Base-by-base conservation (phyloP, 2,113 vertebrate genomes). In the Lanius collurio region DNA sequence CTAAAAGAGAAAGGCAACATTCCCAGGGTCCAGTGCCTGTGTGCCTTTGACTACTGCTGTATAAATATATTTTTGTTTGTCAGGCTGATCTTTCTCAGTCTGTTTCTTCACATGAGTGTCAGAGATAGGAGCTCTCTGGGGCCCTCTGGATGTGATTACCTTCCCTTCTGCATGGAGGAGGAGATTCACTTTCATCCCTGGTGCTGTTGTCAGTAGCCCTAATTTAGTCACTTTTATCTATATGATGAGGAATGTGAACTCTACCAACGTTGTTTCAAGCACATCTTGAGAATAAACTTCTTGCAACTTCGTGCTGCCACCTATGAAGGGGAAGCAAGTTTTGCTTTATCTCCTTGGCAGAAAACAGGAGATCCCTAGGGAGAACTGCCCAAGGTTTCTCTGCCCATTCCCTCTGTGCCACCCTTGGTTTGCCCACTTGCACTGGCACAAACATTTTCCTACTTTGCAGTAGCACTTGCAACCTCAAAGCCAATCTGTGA, bases 31-130 rank as follows among this genome's bases (percentile, higher is more conserved):
- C 35, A 63, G 23, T n/a, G 87, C 44, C 62, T 76, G 47, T 83
- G 44, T 24, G 47, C 35, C 83, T 90, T 78, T 63, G 74, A 92
- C 81, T 87, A 63, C 24, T 78, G 83, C 49, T 39, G 4, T 75
- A 93, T 47, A 89, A 96, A 82, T 63, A 41, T 11, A 33, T 62
- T 91, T 42, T 59, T 83, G 23, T 93, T 96, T 93, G 74, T 80
- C 60, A 92, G 74, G n/a, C 33, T 65, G 86, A 93, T 93, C 89
- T 91, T 94, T 86, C 84, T 44, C 64, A 78, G 59, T 26, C 59
- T 75, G 15, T 89, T 95, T 85, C 52, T 89, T 85, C 35, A 6
- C 46, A 76, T 46, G 89, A 92, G 41, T 22, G 26, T 56, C 53
- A 91, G 30, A 95, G 86, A 91, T 13, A 86, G 73, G 56, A 90